Percentiles rank a stretch among this genome's conserved stretches.
Evolutionary conservation across 2,888 invertebrate species (phyloP).

Genomic region (Acrobasis consociella): DNA sequence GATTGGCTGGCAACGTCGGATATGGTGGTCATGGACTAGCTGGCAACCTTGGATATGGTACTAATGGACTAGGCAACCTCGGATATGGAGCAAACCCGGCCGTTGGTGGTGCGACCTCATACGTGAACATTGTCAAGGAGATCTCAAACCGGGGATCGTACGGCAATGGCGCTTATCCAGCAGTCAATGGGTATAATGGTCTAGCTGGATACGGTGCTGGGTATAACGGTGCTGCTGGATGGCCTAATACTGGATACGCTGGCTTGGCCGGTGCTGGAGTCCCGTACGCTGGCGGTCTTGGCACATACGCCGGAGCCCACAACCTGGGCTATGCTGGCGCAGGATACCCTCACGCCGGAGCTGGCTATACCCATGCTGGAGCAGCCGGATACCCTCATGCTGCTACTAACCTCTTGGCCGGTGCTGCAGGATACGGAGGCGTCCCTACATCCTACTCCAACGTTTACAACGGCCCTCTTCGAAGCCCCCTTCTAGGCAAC

Average conservation of each 20-base stretch:
- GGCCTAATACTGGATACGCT: slow-evolving; percentile 20
- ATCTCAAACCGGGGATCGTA: not conserved
- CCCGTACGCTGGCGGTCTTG: slow-evolving; percentile 16
- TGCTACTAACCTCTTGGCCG: slow-evolving; percentile 3
- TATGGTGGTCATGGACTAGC: slow-evolving; percentile 21
- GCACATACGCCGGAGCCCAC: slow-evolving; percentile 2
- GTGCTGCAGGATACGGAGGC: slow-evolving; percentile 3
- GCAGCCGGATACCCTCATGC: slow-evolving; percentile 12
- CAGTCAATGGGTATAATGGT: not conserved
- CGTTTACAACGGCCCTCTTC: slow-evolving; percentile 13
- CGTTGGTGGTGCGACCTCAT: slow-evolving; percentile 27
- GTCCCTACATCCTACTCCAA: slow-evolving; percentile 18
- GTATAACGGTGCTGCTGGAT: slow-evolving; percentile 20
- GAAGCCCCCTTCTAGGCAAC: not conserved
- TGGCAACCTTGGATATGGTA: slow-evolving; percentile 18
- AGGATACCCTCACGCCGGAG: not conserved
- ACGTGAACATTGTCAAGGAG: slow-evolving; percentile 25
- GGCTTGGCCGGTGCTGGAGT: slow-evolving; percentile 14
- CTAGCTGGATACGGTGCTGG: not conserved
- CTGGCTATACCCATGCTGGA: not conserved
- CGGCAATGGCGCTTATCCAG: slow-evolving; percentile 5
- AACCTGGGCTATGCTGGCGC: slow-evolving; percentile 6
- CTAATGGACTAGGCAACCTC: slow-evolving; percentile 4
- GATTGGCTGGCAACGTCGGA: slow-evolving; percentile 4
- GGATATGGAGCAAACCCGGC: slow-evolving; percentile 7